A percentile compares a stretch with the other conserved stretches of the same genome.
These are phyloP conservation scores for Vireo griseus DNA, from an alignment of 2,797 vertebrate species.

Conservation along the genomic window DNA sequence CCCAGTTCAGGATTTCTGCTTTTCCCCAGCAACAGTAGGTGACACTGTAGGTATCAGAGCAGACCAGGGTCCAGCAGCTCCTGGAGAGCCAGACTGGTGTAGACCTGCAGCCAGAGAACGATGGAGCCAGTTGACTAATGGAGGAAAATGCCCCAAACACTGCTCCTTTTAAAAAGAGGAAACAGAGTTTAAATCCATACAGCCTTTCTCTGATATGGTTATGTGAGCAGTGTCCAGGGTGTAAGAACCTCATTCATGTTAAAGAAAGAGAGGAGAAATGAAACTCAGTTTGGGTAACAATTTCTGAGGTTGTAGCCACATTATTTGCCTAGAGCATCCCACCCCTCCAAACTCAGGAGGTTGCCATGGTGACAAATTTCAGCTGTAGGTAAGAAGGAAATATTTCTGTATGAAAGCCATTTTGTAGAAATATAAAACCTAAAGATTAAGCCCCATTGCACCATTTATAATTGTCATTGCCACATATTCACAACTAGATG, in stretches of 20 bases:
- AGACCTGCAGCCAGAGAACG: background rate
- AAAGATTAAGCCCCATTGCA: conserved; percentile 46
- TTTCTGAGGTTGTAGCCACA: conserved; percentile 6
- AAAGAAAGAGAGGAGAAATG: background rate
- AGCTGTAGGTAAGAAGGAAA: conserved; percentile 56
- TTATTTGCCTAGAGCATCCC: conserved; percentile 34
- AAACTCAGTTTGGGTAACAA: background rate
- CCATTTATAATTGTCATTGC: background rate
- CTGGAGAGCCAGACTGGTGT: background rate
- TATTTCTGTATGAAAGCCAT: conserved; percentile 47
- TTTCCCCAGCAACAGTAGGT: background rate
- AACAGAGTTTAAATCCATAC: background rate
- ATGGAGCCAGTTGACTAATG: background rate
- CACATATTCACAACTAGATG: conserved; percentile 14
- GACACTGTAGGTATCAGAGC: background rate
- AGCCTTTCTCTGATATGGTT: background rate
- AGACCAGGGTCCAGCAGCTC: background rate
- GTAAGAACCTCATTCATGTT: background rate
- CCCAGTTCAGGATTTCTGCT: background rate
- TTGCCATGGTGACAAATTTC: conserved; percentile 68
- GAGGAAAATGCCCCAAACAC: background rate
- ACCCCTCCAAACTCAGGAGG: conserved; percentile 41
- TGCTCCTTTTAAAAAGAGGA: background rate
- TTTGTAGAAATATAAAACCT: conserved; percentile 55
- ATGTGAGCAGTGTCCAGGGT: background rate